These are phyloP conservation scores for Sitta carolinensis DNA, from an alignment of 2,797 vertebrate genomes.

Conservation along the genomic window DNA sequence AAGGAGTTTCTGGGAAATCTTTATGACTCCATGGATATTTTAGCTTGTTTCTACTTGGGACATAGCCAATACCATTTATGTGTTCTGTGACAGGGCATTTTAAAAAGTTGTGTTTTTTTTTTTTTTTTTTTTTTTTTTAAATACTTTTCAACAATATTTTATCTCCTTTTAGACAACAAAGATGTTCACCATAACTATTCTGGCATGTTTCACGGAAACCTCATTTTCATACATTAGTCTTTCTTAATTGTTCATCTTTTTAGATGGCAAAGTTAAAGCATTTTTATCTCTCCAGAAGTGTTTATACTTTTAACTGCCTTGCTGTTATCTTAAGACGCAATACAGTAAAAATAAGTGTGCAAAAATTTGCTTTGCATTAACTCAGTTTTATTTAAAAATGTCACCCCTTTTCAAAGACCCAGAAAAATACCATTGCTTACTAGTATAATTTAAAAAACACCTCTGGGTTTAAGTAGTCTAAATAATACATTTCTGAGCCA, in stretches of 20 bases:
- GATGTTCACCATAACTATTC: neutral
- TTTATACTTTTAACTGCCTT: neutral
- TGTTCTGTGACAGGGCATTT: neutral
- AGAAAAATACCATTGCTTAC: neutral
- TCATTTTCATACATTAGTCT: neutral
- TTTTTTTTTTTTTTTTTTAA: neutral
- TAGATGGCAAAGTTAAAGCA: neutral
- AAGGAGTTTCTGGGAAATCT: neutral
- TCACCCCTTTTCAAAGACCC: neutral
- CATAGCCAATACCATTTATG: neutral
- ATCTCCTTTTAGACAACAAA: neutral
- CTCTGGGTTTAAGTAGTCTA: neutral
- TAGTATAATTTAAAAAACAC: neutral
- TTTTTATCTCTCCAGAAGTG: neutral
- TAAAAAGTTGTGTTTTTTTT: neutral
- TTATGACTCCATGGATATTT: neutral
- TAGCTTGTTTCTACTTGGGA: neutral
- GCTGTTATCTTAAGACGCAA: neutral
- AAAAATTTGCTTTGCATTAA: neutral
- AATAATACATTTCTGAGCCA: neutral
- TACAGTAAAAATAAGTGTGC: neutral
- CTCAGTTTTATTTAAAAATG: neutral
- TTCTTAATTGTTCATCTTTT: neutral
- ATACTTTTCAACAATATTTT: neutral
- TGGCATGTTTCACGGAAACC: fast-evolving